Evolutionary conservation across 2,797 vertebrate genomes (phyloP), one percentile per base, ranked within the genome.

Genomic region (Dicrostonyx torquatus): DNA sequence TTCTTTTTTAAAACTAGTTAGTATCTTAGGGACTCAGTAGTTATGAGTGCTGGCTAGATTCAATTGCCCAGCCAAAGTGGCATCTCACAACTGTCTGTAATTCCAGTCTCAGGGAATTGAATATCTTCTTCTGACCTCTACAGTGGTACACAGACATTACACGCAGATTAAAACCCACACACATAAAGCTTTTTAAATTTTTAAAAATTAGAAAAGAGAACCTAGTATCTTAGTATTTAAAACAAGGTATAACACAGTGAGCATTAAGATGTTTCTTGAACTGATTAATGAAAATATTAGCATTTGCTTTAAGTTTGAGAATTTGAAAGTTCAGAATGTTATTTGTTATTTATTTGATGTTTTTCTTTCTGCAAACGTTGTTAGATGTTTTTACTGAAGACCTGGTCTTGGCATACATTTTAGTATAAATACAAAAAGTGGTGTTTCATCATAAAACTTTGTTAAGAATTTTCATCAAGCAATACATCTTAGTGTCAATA

Each of bases 301-400:
- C n/a, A 93, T 93, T 95, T 94, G 14, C 86, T n/a, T 94, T 29
- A 90, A 78, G 29, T 91, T 92, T 86, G 64, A 94, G 34, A 87
- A 31, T n/a, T 93, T 62, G 90, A 64, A 80, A 34, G 40, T 89
- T 95, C 64, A 79, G 14, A 91, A 64, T 96, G 87, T 40, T 80
- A 4, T 91, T 94, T 93, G 48, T 83, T 95, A 2, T 8, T 72
- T 87, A 83, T 75, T 92, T 92, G 62, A 96, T n/a, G 8, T 95
- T 88, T 94, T 93, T 26, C 13, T 50, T 40, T 80, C 31, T 89
- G 70, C 87, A 50, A 62, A 70, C 55, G 55, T 58, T 87, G 29
- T 37, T 14, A 66, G 4, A 62, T 86, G 14, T 85, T 20, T 53
- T 89, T 91, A 88, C 90, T 73, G n/a, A 91, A 90, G 45, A 26